Evolutionary conservation across 1,140 invertebrate species (phyloP).

Genomic region (Dysdera silvatica): DNA sequence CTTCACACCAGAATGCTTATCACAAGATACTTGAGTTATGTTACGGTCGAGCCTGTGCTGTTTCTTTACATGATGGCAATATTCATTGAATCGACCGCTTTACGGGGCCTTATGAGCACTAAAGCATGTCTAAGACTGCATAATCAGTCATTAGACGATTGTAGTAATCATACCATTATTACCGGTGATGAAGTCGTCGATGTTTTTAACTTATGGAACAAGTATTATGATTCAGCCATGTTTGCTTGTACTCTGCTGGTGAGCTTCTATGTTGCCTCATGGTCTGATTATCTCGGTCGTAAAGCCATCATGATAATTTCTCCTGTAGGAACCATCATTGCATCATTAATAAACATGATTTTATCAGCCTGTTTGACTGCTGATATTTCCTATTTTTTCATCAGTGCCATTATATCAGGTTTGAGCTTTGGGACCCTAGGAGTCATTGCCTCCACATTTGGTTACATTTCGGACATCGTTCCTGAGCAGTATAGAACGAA

Average conservation of each 20-base stretch:
- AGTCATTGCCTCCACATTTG: slow-evolving; percentile 81
- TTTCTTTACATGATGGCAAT: slow-evolving; percentile 48
- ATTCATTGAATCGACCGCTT: slow-evolving; percentile 44
- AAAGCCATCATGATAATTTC: slow-evolving; percentile 78
- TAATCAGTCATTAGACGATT: too few species aligned
- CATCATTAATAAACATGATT: slow-evolving; percentile 63
- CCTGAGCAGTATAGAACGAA: slow-evolving; percentile 68
- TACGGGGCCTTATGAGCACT: slow-evolving; percentile 46
- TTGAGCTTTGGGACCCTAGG: slow-evolving; percentile 76
- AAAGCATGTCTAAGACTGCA: slow-evolving; percentile 43
- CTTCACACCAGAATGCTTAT: too few species aligned
- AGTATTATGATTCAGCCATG: slow-evolving; percentile 41
- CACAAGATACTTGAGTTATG: slow-evolving; percentile 4
- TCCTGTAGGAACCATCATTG: slow-evolving; percentile 68
- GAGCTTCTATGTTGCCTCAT: slow-evolving; percentile 52
- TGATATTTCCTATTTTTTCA: slow-evolving; percentile 40
- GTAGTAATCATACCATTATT: too few species aligned
- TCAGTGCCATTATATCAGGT: slow-evolving; percentile 44
- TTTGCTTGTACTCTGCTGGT: slow-evolving; percentile 44
- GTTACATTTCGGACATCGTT: slow-evolving; percentile 78
- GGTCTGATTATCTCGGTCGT: slow-evolving; percentile 60
- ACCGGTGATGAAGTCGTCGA: too few species aligned
- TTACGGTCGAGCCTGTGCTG: slow-evolving; percentile 49
- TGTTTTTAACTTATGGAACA: background rate
- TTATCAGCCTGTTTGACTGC: slow-evolving; percentile 51